These are phyloP conservation scores for Ptiloglossa arizonensis DNA, from an alignment of 1,140 invertebrate genomes.

Conservation along the genomic window DNA sequence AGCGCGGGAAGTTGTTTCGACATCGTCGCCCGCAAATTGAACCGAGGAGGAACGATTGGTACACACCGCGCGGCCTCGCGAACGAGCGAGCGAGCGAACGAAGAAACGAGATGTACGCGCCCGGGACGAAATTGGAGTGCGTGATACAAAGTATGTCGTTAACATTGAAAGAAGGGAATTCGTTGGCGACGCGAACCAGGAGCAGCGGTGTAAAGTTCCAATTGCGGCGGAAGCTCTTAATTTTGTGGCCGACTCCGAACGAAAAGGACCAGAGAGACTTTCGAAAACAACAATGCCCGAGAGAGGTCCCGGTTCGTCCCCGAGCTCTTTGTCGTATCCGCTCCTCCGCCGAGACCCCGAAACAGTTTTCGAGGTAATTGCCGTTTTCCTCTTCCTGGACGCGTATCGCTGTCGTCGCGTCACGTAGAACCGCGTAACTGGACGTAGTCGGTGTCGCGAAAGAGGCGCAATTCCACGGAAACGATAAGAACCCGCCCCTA, in stretches of 20 bases:
- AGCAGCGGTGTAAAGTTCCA: constrained; percentile 31
- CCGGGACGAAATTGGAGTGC: constrained; percentile 31
- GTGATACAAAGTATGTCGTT: constrained; percentile 55
- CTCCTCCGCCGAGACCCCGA: not conserved
- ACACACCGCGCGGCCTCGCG: constrained; percentile 23
- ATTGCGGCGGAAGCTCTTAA: constrained; percentile 66
- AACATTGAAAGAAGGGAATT: constrained; percentile 33
- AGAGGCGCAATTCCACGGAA: too few relatives aligned
- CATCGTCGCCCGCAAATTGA: constrained; percentile 62
- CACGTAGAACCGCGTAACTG: too few relatives aligned
- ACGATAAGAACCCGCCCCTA: too few relatives aligned
- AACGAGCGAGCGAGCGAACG: constrained; percentile 31
- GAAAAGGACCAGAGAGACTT: constrained; percentile 36
- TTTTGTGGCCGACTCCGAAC: constrained; percentile 56
- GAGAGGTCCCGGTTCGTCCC: not conserved
- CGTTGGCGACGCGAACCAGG: constrained; percentile 24
- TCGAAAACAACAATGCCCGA: constrained; percentile 37
- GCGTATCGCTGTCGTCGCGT: not conserved
- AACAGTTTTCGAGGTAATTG: constrained; percentile 23
- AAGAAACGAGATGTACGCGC: constrained; percentile 27
- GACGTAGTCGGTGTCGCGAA: too few relatives aligned
- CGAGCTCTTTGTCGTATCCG: not conserved
- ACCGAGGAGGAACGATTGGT: constrained; percentile 35
- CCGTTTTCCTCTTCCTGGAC: constrained; percentile 25
- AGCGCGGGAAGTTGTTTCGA: constrained; percentile 65